phyloP scores from a whole-genome alignment of 2,888 invertebrate genomes.

The Protophormia terraenovae region DNA sequence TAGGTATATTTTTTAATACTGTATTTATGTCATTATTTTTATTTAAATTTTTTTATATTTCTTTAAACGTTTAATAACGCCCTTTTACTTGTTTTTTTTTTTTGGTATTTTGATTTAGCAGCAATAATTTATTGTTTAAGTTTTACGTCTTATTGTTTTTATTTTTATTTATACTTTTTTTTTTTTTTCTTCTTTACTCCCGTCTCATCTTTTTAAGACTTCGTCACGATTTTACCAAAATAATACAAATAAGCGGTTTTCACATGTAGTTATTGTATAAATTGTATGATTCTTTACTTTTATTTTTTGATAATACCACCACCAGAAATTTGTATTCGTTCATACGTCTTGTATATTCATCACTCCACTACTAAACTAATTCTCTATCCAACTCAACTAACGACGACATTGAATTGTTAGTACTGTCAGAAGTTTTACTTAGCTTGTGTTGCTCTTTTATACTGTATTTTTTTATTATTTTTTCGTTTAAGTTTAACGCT shows the following conservation, averaged over 20 bases:
- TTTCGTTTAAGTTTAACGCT: constrained; percentile 14
- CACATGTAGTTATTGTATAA: neutral
- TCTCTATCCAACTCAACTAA: constrained; percentile 40
- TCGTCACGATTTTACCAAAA: constrained; percentile 27
- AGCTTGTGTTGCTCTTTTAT: constrained; percentile 55
- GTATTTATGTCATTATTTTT: neutral
- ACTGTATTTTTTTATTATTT: constrained; percentile 10
- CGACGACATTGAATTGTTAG: constrained; percentile 43
- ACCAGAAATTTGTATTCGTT: constrained; percentile 1
- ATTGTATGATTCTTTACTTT: neutral
- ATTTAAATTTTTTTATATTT: neutral
- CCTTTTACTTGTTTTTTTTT: neutral
- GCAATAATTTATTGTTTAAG: neutral
- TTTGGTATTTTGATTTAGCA: neutral
- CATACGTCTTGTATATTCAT: constrained; percentile 2
- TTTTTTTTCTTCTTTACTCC: constrained; percentile 11
- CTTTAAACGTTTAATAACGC: neutral
- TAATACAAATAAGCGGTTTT: neutral
- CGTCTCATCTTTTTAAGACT: constrained; percentile 7
- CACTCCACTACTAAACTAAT: constrained; percentile 15
- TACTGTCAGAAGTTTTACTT: constrained; percentile 64
- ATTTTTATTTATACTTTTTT: neutral
- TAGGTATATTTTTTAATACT: no score
- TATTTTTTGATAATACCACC: constrained; percentile 11
- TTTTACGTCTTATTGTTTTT: neutral